phyloP scores from a whole-genome alignment of 2,113 vertebrate species.

The human (Homo sapiens) region DNA sequence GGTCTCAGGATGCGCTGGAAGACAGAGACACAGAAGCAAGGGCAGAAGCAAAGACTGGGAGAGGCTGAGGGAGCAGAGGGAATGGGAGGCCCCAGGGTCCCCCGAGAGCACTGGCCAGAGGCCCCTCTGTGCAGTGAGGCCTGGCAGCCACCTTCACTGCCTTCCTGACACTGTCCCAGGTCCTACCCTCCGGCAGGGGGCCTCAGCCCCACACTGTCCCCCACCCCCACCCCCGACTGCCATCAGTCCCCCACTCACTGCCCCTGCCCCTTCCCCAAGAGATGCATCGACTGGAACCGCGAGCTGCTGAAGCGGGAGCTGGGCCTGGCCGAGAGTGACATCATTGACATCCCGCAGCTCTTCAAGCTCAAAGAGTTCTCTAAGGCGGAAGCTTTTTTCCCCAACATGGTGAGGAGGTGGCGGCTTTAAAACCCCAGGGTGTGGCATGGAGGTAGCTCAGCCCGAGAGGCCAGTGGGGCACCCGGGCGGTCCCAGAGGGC shows the following conservation, averaged over 20 bases:
- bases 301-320: constrained; percentile 89
- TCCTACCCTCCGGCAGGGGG: background rate
- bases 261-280: constrained; percentile 67
- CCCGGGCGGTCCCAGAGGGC: fast-evolving
- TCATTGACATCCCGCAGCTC: constrained; percentile 93
- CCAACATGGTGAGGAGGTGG: constrained; percentile 88
- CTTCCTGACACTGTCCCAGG: too few relatives aligned
- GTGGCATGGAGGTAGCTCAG: too few relatives aligned
- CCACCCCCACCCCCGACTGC: too few relatives aligned
- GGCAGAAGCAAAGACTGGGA: background rate
- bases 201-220: background rate
- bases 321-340: constrained; percentile 88
- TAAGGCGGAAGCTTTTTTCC: constrained; percentile 89
- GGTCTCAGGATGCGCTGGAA: background rate
- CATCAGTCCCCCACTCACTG: fast-evolving
- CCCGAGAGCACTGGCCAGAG: background rate
- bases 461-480: fast-evolving
- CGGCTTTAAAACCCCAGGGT: background rate
- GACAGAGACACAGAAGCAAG: background rate
- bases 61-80: too few relatives aligned
- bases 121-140: too few relatives aligned
- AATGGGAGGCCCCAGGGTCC: background rate
- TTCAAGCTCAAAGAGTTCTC: constrained; percentile 71
- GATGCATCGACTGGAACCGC: constrained; percentile 92
- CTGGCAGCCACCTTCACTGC: background rate